Conservation (phyloP, 2,113 vertebrate genomes). For the Oryzias javanicus region DNA sequence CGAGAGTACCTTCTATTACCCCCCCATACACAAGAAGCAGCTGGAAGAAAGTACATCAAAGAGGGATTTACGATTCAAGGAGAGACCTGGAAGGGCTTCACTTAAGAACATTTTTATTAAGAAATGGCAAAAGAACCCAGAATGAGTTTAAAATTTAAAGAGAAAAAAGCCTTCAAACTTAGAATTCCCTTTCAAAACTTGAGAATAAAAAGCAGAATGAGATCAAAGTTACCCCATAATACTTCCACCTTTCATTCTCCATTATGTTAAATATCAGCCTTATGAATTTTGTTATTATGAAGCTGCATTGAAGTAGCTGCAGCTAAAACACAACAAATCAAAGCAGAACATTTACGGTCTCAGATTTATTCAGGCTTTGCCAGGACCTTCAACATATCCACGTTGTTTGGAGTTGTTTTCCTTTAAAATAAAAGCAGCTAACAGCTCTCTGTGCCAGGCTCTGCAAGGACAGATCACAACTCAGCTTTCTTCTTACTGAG, state of each 20-base stretch:
- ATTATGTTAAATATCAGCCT: neutral
- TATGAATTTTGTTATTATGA: neutral
- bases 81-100: constrained; percentile 24
- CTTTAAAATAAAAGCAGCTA: constrained; percentile 5
- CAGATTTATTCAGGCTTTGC: too few relatives aligned
- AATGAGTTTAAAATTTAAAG: constrained; percentile 44
- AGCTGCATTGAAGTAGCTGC: neutral
- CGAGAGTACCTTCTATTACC: constrained; percentile 66
- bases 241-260: constrained; percentile 4
- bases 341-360: neutral
- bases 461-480: constrained; percentile 2
- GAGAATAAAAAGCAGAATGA: constrained; percentile 9
- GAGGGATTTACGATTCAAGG: constrained; percentile 53
- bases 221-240: constrained; percentile 40
- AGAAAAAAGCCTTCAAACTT: constrained; percentile 28
- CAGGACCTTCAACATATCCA: too few relatives aligned
- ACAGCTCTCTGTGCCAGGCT: neutral
- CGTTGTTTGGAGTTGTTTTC: constrained; percentile 4
- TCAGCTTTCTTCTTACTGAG: constrained; percentile 4
- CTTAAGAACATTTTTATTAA: constrained; percentile 31
- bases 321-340: neutral
- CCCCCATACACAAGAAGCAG: constrained; percentile 13
- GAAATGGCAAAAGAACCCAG: constrained; percentile 16
- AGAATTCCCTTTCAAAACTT: constrained; percentile 24
- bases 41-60: constrained; percentile 66